Conservation (phyloP, 2,113 vertebrate species). For the Tragelaphus scriptus region DNA sequence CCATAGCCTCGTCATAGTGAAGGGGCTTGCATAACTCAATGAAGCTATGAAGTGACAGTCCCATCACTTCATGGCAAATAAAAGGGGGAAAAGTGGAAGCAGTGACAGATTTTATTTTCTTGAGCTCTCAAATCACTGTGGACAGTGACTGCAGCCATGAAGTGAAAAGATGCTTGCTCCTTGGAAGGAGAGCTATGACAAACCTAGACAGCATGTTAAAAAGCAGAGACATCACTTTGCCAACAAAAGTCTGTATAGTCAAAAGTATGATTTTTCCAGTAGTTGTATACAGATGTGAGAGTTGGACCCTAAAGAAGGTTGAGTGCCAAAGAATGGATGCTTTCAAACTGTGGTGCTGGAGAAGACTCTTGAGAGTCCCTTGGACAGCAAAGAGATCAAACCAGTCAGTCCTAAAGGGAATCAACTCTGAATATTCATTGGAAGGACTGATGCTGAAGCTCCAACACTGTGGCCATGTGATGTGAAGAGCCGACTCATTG, state of each 20-base stretch:
- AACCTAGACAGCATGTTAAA: not conserved
- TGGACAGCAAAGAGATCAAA: not conserved
- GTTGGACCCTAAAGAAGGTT: not conserved
- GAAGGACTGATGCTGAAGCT: not conserved
- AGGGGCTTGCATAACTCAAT: not conserved
- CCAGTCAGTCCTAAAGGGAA: not conserved
- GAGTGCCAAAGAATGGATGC: not conserved
- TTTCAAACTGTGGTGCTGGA: not conserved
- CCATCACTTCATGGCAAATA: not conserved
- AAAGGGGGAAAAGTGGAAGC: not conserved
- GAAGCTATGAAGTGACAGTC: not conserved
- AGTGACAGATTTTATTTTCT: not conserved
- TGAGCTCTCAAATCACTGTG: not conserved
- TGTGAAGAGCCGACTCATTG: not conserved
- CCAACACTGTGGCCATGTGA: not conserved
- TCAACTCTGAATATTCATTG: not conserved
- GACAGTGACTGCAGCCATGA: not conserved
- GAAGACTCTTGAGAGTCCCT: not conserved
- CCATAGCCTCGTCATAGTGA: fast-evolving
- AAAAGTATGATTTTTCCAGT: not conserved
- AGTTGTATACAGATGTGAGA: not conserved
- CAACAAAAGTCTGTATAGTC: not conserved
- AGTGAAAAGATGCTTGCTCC: not conserved
- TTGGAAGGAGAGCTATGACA: not conserved
- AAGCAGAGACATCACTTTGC: not conserved